phyloP scores from a whole-genome alignment of 2,797 vertebrate species.

The Lithobates pipiens region DNA sequence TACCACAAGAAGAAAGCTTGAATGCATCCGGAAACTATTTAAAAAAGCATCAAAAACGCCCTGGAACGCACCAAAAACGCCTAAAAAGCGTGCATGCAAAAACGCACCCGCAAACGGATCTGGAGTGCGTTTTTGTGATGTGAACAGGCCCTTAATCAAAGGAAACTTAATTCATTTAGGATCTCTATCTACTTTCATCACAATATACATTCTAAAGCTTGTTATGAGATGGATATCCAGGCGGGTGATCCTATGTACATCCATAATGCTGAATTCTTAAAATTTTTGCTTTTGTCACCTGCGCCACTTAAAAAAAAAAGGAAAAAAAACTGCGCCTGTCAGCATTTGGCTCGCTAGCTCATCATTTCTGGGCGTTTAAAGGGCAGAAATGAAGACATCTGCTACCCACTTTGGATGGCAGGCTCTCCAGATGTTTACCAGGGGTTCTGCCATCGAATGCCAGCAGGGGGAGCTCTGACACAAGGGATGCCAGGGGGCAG shows the following conservation, averaged over 20 bases:
- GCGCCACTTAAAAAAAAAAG: background rate
- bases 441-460: background rate
- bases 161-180: too few relatives aligned
- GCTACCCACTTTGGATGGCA: conserved; percentile 4
- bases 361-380: conserved; percentile 32
- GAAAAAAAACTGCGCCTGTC: conserved; percentile 10
- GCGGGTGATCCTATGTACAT: background rate
- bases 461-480: conserved; percentile 50
- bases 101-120: too few relatives aligned
- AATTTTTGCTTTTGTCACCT: conserved; percentile 10
- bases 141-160: too few relatives aligned
- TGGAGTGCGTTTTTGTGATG: too few relatives aligned
- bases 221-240: background rate
- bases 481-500: background rate
- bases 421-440: background rate
- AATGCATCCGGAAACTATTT: too few relatives aligned
- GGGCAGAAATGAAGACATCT: conserved; percentile 54
- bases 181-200: too few relatives aligned
- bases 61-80: too few relatives aligned
- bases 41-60: too few relatives aligned
- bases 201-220: too few relatives aligned
- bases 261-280: background rate
- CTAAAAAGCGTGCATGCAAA: too few relatives aligned
- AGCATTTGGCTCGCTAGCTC: conserved; percentile 16
- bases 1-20: too few relatives aligned